A percentile compares a stretch with the other conserved stretches of the same genome.
Conservation (phyloP, 2,113 vertebrate species). For the Sminthopsis crassicaudata region DNA sequence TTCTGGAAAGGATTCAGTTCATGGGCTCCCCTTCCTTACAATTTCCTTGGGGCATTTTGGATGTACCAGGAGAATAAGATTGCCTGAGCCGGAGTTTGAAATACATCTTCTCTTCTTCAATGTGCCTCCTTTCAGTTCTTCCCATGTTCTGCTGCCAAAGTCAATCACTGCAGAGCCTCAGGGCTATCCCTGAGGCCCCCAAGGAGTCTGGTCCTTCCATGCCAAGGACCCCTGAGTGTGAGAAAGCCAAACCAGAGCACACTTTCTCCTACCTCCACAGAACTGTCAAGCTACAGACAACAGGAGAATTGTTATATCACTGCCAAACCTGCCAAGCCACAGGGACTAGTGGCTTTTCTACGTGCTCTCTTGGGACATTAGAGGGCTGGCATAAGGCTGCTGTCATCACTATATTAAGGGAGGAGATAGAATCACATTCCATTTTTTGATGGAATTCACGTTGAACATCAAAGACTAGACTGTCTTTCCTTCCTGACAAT, state of each 20-base stretch:
- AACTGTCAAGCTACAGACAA: neutral
- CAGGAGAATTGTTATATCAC: neutral
- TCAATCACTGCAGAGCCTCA: neutral
- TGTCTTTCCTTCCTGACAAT: neutral
- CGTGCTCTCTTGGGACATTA: neutral
- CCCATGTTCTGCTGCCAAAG: neutral
- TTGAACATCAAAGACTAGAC: constrained; percentile 20
- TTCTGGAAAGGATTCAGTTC: neutral
- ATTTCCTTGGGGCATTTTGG: rapidly evolving
- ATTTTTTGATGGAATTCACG: neutral
- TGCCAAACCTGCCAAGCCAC: neutral
- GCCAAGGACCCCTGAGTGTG: neutral
- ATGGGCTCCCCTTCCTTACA: rapidly evolving
- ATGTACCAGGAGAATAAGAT: neutral
- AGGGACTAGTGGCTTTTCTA: neutral
- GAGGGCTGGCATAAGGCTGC: neutral
- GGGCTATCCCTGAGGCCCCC: neutral
- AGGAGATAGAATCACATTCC: neutral
- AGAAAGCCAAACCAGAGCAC: neutral
- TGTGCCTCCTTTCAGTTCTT: neutral
- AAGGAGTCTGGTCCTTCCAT: neutral
- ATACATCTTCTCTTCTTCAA: neutral
- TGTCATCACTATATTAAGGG: neutral
- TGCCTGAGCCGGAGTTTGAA: neutral
- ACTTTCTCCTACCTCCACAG: neutral